Base-by-base conservation (phyloP, 1,140 invertebrate genomes). In the Watersipora subatra region DNA sequence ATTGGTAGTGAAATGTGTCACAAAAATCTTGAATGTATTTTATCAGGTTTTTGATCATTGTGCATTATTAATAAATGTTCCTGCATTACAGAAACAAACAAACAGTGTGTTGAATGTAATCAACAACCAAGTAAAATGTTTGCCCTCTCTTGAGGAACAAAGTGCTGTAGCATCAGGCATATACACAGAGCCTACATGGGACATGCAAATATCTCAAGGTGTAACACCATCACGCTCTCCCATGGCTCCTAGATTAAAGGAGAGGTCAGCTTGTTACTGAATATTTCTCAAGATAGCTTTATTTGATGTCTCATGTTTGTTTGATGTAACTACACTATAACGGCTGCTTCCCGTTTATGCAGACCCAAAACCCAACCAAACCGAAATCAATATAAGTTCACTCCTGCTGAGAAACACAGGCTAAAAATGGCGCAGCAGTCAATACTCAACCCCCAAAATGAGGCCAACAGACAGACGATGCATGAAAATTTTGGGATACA, bases 401-500 rank as follows among this genome's bases (percentile, higher is more conserved):
- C 34, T 46, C 34, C 34, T 12, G 34, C 22, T 28, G 3, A 2
- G 22, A 2, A 66, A 57, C 19, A 22, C 22, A 57, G 30, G 22
- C 73, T 74, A 65, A 64, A 69, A 28, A 64, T 70, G 61, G 70
- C 69, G 22, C 57, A 76, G 12, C 72, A 74, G 62, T 68, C 73
- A 28, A 71, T 79, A 2, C 67, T 72, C 15, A 78, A 80, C 68
- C 79, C 79, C 1, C 68, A 76, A 29, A 79, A 76, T 68, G 63
- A 71, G 63, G 64, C 71, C 57, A 80, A 78, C 66, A 64, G 79
- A 63, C 64, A 71, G 25, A 69, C 75, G 2, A 63, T 80, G 63
- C 71, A 76, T 62, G 75, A 79, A 24, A 76, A 71, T 57, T 80
- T 76, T 73, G 76, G 75, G 19, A 74, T 80, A 46, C 76, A 78